Percentiles rank a stretch among this genome's conserved stretches.
Conservation (phyloP, 2,797 vertebrate genomes). For the Otolemur crassicaudatus region DNA sequence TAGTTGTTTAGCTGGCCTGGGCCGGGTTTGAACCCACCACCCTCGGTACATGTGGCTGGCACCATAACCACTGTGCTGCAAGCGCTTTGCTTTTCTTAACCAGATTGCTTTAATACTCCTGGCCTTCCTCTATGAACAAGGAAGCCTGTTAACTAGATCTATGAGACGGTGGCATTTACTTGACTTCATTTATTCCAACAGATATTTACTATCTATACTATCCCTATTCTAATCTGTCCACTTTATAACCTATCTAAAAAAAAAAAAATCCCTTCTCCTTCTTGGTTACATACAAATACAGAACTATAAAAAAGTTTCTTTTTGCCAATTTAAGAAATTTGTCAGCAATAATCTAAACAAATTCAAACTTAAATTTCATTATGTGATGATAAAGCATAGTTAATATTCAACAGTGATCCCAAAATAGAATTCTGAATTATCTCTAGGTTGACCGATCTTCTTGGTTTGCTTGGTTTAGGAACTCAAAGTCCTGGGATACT, state of each 20-base stretch:
- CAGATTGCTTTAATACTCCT: not conserved
- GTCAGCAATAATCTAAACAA: constrained; percentile 56
- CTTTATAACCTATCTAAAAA: not conserved
- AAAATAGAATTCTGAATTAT: constrained; percentile 51
- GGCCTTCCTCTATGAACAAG: constrained; percentile 49
- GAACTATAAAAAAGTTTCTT: constrained; percentile 44
- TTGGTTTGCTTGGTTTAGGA: constrained; percentile 38
- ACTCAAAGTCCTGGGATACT: constrained; percentile 5
- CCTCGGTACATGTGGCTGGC: too few relatives aligned
- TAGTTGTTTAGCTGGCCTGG: too few relatives aligned
- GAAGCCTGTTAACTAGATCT: not conserved
- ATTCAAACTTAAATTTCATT: constrained; percentile 41
- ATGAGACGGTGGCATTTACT: not conserved
- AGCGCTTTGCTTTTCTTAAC: not conserved
- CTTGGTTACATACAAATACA: not conserved
- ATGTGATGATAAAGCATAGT: constrained; percentile 7
- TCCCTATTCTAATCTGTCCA: constrained; percentile 18
- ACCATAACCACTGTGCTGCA: too few relatives aligned
- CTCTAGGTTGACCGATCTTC: constrained; percentile 18
- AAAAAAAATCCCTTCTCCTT: constrained; percentile 17
- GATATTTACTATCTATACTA: constrained; percentile 1
- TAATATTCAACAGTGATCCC: constrained; percentile 54
- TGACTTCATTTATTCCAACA: constrained; percentile 14
- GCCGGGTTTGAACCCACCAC: too few relatives aligned
- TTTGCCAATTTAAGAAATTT: constrained; percentile 38